These are phyloP conservation scores for Myotis planiceps DNA, from an alignment of 2,797 vertebrate genomes.

Conservation along the genomic window DNA sequence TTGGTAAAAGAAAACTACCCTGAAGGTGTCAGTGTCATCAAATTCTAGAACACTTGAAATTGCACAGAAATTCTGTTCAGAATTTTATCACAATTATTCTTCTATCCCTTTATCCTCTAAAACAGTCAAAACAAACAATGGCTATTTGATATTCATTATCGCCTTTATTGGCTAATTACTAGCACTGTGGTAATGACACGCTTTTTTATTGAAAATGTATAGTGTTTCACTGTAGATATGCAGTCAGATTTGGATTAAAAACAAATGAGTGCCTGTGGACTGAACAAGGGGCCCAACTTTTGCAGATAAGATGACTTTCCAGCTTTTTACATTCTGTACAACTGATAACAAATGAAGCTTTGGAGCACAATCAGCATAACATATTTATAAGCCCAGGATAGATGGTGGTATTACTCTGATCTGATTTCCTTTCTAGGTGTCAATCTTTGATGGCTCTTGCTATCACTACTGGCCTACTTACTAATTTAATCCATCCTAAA, in stretches of 20 bases:
- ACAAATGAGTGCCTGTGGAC: background rate
- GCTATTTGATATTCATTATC: background rate
- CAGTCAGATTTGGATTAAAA: background rate
- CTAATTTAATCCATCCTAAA: background rate
- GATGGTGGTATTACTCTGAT: background rate
- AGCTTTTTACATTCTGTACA: slow-evolving; percentile 43
- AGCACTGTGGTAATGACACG: background rate
- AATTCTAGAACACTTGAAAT: slow-evolving; percentile 31
- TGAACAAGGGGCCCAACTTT: background rate
- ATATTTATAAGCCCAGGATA: background rate
- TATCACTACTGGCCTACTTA: background rate
- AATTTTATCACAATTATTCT: slow-evolving; percentile 1
- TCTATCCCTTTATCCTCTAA: background rate
- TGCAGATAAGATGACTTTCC: background rate
- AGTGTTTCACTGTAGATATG: background rate
- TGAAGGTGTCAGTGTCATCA: background rate
- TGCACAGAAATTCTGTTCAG: background rate
- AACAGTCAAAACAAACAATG: background rate
- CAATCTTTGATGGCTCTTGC: background rate
- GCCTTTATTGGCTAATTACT: slow-evolving; percentile 5
- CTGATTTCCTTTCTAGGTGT: background rate
- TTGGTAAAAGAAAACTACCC: slow-evolving; percentile 30
- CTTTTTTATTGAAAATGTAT: background rate
- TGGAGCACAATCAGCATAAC: background rate
- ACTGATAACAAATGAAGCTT: slow-evolving; percentile 31